Conservation (phyloP, 2,113 vertebrate species). For the Podarcis raffonei region DNA sequence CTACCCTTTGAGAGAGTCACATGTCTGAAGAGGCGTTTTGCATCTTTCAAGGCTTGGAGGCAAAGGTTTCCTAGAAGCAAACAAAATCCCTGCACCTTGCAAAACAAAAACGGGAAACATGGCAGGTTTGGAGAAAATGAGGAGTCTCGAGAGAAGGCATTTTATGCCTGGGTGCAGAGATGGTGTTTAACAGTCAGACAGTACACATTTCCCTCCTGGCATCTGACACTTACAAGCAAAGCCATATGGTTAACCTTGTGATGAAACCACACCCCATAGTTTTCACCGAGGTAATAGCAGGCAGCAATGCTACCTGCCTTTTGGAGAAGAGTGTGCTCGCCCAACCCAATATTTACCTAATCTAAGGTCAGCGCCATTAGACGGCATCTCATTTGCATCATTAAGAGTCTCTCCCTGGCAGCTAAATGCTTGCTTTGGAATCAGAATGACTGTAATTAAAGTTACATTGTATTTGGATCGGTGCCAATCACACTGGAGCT, state of each 20-base stretch:
- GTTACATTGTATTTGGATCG: constrained; percentile 71
- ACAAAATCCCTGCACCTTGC: not conserved
- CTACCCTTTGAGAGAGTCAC: not conserved
- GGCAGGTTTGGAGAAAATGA: not conserved
- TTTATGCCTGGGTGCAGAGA: constrained; percentile 47
- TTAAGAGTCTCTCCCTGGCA: constrained; percentile 66
- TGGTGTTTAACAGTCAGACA: constrained; percentile 41
- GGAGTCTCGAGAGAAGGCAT: constrained; percentile 30
- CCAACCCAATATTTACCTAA: constrained; percentile 68
- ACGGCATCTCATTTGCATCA: constrained; percentile 67
- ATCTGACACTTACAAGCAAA: constrained; percentile 30
- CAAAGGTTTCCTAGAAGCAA: constrained; percentile 25
- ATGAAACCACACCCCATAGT: not conserved
- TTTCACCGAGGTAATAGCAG: constrained; percentile 61
- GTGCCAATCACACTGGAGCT: constrained; percentile 73
- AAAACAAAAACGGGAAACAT: not conserved
- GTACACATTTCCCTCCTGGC: constrained; percentile 36
- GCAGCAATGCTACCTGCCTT: constrained; percentile 49
- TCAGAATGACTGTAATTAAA: constrained; percentile 78
- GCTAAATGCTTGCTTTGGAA: constrained; percentile 72
- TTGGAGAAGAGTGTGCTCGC: constrained; percentile 41
- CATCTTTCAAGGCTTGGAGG: not conserved
- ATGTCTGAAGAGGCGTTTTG: constrained; percentile 3
- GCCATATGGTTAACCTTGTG: constrained; percentile 45
- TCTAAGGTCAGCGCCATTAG: constrained; percentile 70